Conservation (phyloP, 30 jellyfish, hydroid and myxozoan genomes). For the Mastigias papua region DNA sequence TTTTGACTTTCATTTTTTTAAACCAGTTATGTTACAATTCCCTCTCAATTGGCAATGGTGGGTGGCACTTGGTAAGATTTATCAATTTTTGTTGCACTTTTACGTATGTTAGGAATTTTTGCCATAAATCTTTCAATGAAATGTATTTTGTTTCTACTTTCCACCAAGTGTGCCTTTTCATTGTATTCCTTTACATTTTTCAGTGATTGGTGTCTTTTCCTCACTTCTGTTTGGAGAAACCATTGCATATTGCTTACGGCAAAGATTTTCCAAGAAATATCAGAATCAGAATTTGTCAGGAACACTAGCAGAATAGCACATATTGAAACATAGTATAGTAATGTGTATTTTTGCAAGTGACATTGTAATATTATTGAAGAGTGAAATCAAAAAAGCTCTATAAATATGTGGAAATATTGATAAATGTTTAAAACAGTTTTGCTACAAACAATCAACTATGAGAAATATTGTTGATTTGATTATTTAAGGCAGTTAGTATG, state of each 20-base stretch:
- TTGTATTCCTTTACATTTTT: not conserved
- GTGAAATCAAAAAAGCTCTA: no score
- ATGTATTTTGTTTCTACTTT: not conserved
- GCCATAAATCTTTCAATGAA: not conserved
- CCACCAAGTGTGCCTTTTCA: not conserved
- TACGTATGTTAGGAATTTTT: not conserved
- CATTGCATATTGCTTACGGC: not conserved
- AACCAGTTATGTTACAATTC: constrained; percentile 49
- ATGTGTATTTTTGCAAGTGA: not conserved
- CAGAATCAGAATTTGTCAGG: not conserved
- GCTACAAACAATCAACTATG: no score
- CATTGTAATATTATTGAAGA: no score
- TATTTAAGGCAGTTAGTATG: no score
- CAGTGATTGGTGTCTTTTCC: constrained; percentile 13
- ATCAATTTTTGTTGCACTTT: not conserved
- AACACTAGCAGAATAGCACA: not conserved
- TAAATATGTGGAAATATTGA: no score
- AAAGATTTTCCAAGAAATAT: not conserved
- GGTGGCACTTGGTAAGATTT: constrained; percentile 57
- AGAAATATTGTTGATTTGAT: no score
- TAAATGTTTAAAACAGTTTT: no score
- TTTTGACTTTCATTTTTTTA: not conserved
- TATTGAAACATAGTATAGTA: not conserved
- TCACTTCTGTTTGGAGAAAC: not conserved
- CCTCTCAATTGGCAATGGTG: constrained; percentile 79